Percentiles rank a stretch among this genome's conserved stretches.
phyloP scores from a whole-genome alignment of 23 tunicate species.

The Halocynthia aurantium region DNA sequence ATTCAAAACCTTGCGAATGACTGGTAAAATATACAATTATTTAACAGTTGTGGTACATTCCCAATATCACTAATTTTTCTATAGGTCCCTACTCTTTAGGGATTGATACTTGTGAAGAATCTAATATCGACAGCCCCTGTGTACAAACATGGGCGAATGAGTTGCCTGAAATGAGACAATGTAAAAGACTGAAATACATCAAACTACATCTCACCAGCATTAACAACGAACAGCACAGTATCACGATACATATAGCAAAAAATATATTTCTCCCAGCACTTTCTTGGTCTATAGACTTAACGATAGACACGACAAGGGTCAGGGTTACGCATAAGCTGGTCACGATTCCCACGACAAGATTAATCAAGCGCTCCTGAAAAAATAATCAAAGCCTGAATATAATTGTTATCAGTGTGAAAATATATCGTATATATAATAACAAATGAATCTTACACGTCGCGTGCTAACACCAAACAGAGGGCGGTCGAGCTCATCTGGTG shows the following conservation, averaged over 20 bases:
- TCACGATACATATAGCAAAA: constrained; percentile 62
- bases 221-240: constrained; percentile 52
- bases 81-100: background rate
- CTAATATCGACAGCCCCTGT: no score
- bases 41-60: no score
- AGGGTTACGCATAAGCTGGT: constrained; percentile 41
- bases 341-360: constrained; percentile 55
- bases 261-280: constrained; percentile 27
- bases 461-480: constrained; percentile 91
- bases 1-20: no score
- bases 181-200: background rate
- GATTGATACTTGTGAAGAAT: no score
- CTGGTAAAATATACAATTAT: no score
- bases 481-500: constrained; percentile 50
- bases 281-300: background rate
- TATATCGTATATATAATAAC: background rate
- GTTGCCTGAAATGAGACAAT: constrained; percentile 4
- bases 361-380: constrained; percentile 56
- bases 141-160: no score
- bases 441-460: constrained; percentile 36
- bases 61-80: background rate
- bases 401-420: background rate
- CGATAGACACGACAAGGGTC: constrained; percentile 44
- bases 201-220: constrained; percentile 29
- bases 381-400: background rate